These are phyloP conservation scores for Lasius platythorax DNA, from an alignment of 2,888 invertebrate species.

Conservation along the genomic window DNA sequence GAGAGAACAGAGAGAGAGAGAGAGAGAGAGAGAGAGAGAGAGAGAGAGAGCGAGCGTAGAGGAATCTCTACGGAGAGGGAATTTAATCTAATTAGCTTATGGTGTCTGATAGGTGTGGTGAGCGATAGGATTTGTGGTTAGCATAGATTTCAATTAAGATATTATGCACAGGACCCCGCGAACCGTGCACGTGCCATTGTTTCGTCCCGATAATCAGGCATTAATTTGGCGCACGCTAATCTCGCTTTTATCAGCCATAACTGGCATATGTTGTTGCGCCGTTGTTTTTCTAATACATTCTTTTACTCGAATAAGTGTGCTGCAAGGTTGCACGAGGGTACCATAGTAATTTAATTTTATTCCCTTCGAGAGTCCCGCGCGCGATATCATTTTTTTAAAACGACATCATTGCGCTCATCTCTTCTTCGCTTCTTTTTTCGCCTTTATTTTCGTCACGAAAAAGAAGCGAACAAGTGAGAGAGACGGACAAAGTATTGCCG, in stretches of 20 bases:
- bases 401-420: slow-evolving; percentile 21
- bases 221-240: slow-evolving; percentile 63
- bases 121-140: slow-evolving; percentile 75
- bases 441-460: neutral
- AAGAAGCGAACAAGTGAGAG: slow-evolving; percentile 9
- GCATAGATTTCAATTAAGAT: slow-evolving; percentile 82
- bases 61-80: slow-evolving; percentile 73
- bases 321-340: slow-evolving; percentile 56
- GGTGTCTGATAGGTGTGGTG: slow-evolving; percentile 72
- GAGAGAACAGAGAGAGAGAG: slow-evolving; percentile 50
- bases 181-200: slow-evolving; percentile 72
- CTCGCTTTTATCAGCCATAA: slow-evolving; percentile 45
- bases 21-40: slow-evolving; percentile 52
- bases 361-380: slow-evolving; percentile 51
- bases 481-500: slow-evolving; percentile 29
- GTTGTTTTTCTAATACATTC: slow-evolving; percentile 46
- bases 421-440: slow-evolving; percentile 29
- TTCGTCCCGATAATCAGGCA: slow-evolving; percentile 53
- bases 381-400: slow-evolving; percentile 29
- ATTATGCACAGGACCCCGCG: slow-evolving; percentile 74
- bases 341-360: slow-evolving; percentile 50
- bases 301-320: neutral
- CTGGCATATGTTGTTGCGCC: neutral
- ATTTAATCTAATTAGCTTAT: slow-evolving; percentile 81
- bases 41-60: slow-evolving; percentile 59